A percentile compares a stretch with the other conserved stretches of the same genome.
These are phyloP conservation scores for Smutsia temminckii DNA, from an alignment of 2,797 vertebrate species.

Conservation along the genomic window DNA sequence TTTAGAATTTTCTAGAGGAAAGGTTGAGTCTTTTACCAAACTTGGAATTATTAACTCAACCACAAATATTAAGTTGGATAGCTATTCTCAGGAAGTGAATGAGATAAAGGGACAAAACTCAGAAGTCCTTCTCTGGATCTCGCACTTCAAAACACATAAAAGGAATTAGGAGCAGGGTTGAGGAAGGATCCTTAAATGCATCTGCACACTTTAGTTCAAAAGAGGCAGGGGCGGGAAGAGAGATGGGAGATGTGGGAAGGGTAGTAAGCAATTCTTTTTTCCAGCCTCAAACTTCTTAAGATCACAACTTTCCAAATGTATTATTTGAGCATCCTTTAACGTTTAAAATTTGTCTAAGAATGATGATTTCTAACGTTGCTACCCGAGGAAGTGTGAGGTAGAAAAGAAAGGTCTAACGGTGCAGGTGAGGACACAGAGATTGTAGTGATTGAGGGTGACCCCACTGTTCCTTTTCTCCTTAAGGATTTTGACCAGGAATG, in stretches of 20 bases:
- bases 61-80: not conserved
- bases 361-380: not conserved
- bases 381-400: not conserved
- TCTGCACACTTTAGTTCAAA: not conserved
- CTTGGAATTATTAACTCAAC: not conserved
- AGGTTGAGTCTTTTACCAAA: conserved; percentile 10
- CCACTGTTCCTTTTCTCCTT: conserved; percentile 53
- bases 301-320: not conserved
- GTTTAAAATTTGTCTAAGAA: conserved; percentile 14
- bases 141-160: conserved; percentile 27
- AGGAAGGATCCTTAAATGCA: not conserved
- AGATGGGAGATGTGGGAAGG: not conserved
- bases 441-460: not conserved
- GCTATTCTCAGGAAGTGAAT: conserved; percentile 19
- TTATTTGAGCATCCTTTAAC: not conserved
- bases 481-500: conserved; percentile 24
- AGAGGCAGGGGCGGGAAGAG: not conserved
- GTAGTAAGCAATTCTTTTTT: not conserved
- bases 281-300: not conserved
- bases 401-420: not conserved
- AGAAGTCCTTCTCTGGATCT: not conserved
- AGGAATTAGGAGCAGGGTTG: not conserved
- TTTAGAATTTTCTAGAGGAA: conserved; percentile 27
- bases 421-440: not conserved
- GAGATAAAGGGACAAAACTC: not conserved